Evolutionary conservation across 2,888 invertebrate species (phyloP).

Genomic region (Poecilobothrus nobilitatus): DNA sequence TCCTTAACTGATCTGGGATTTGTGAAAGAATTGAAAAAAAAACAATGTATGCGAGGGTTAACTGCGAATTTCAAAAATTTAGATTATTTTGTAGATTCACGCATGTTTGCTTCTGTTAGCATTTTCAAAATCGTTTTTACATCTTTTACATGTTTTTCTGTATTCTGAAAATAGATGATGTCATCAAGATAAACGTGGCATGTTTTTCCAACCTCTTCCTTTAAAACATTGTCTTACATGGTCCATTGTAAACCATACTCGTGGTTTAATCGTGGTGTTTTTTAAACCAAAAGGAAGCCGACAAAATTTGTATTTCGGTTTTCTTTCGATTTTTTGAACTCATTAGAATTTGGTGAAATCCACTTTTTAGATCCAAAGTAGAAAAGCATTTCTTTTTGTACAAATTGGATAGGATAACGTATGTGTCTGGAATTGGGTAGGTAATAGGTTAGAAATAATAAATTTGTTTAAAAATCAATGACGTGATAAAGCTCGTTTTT

Average conservation of each 20-base stretch:
- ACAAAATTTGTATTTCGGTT: constrained; percentile 14
- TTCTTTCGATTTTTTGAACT: constrained; percentile 14
- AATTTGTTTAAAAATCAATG: not conserved
- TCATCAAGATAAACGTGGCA: not conserved
- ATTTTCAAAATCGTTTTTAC: not conserved
- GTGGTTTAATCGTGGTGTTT: constrained; percentile 11
- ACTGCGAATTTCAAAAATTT: too few relatives aligned
- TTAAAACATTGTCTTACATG: not conserved
- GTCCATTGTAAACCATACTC: constrained; percentile 13
- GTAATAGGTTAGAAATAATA: not conserved
- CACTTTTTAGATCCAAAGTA: constrained; percentile 12
- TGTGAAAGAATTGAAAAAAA: too few relatives aligned
- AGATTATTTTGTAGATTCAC: too few relatives aligned
- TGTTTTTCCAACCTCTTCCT: not conserved
- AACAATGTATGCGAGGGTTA: too few relatives aligned
- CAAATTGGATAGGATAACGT: not conserved
- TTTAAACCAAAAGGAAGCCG: constrained; percentile 17
- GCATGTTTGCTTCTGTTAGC: too few relatives aligned
- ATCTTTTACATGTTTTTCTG: not conserved
- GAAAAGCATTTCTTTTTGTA: not conserved
- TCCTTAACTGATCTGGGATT: too few relatives aligned
- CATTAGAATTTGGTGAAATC: constrained; percentile 11
- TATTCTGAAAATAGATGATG: not conserved
- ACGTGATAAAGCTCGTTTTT: not conserved
- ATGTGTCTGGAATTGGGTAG: not conserved